Conservation (phyloP, 2,888 invertebrate genomes). For the Brenthis hecate region DNA sequence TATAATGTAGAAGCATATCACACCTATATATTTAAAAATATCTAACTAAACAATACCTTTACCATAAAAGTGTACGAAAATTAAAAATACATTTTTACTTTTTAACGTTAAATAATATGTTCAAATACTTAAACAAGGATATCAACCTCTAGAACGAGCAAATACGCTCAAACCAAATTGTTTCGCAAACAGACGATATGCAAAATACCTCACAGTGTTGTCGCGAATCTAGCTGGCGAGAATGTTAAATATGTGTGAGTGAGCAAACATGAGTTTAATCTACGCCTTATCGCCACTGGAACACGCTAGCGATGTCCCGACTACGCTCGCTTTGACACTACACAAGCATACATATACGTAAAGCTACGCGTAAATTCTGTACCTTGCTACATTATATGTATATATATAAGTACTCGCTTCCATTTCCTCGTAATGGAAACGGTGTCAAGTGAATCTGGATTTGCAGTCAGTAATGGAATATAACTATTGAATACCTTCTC, state of each 20-base stretch:
- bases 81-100: neutral
- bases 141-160: conserved; percentile 46
- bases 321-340: conserved; percentile 37
- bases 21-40: too few relatives aligned
- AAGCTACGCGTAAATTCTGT: conserved; percentile 32
- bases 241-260: conserved; percentile 76
- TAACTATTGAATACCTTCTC: conserved; percentile 40
- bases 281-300: conserved; percentile 68
- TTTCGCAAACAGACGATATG: conserved; percentile 72
- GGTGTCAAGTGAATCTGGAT: conserved; percentile 53
- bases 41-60: too few relatives aligned
- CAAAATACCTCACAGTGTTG: conserved; percentile 68
- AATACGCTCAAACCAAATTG: conserved; percentile 68
- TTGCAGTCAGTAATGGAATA: conserved; percentile 46
- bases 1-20: too few relatives aligned
- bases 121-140: conserved; percentile 37
- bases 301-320: conserved; percentile 44
- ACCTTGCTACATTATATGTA: conserved; percentile 21
- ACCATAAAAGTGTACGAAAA: neutral
- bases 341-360: conserved; percentile 24
- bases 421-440: conserved; percentile 49
- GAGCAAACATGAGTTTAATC: conserved; percentile 77
- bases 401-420: conserved; percentile 37
- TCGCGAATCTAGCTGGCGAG: conserved; percentile 65
- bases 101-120: conserved; percentile 23